These are phyloP conservation scores for Scrobipalpa atriplicella DNA, from an alignment of 2,888 invertebrate genomes.

Conservation along the genomic window DNA sequence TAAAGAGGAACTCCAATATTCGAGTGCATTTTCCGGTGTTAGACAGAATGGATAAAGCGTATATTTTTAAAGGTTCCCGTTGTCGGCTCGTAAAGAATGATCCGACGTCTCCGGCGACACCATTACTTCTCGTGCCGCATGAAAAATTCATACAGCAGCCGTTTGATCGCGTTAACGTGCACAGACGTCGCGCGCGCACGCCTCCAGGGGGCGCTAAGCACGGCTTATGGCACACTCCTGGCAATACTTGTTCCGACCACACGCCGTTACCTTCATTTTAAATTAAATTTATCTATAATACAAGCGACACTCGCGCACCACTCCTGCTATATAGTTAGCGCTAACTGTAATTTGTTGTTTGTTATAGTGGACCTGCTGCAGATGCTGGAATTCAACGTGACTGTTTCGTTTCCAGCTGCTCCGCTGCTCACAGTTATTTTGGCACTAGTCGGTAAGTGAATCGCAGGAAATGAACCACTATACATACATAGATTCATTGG, in stretches of 20 bases:
- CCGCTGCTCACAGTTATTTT: slow-evolving; percentile 98
- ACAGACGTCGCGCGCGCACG: slow-evolving; percentile 58
- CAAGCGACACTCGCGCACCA: slow-evolving; percentile 18
- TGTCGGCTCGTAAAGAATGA: slow-evolving; percentile 81
- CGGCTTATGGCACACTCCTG: slow-evolving; percentile 50
- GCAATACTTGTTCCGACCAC: slow-evolving; percentile 28
- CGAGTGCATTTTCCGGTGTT: slow-evolving; percentile 19
- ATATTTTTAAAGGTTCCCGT: slow-evolving; percentile 72
- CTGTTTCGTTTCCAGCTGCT: slow-evolving; percentile 97
- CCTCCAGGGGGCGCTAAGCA: slow-evolving; percentile 60
- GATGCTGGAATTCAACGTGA: slow-evolving; percentile 98
- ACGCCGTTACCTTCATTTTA: slow-evolving; percentile 32
- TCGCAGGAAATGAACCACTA: slow-evolving; percentile 30
- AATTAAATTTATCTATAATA: slow-evolving; percentile 35
- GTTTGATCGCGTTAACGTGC: slow-evolving; percentile 72
- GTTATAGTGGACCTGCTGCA: slow-evolving; percentile 97
- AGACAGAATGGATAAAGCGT: slow-evolving; percentile 54
- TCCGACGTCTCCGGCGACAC: slow-evolving; percentile 72
- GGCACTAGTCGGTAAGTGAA: slow-evolving; percentile 97
- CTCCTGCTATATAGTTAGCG: background rate
- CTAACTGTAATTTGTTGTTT: slow-evolving; percentile 38
- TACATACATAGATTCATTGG: too few species aligned
- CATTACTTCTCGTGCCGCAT: slow-evolving; percentile 76
- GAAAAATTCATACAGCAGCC: slow-evolving; percentile 77
- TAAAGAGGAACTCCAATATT: slow-evolving; percentile 28